Evolutionary conservation across 1,140 invertebrate genomes (phyloP), one percentile per base, ranked within the genome.

Genomic region (Polypedilum vanderplanki): DNA sequence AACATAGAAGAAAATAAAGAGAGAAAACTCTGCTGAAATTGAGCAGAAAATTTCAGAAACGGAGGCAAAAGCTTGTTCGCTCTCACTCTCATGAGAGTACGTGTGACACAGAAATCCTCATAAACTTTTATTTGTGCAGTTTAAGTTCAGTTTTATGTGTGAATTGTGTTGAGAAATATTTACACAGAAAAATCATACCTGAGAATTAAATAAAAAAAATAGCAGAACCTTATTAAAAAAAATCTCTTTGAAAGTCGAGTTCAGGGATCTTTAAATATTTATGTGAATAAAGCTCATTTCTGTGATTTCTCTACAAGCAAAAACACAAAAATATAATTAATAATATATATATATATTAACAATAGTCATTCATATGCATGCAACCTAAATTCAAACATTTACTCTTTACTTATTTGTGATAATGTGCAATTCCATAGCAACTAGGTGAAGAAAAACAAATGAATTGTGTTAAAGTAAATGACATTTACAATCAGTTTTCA

Each of bases 251-350:
- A 57, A 33, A 57, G 46, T 15, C 46, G 46, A 57, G 20, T 70
- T 70, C 65, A 70, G 65, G 65, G 65, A 70, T 57, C 12, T 70
- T 70, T 20, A 70, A 70, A 70, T 18, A 57, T 57, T 57, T 57
- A 57, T 70, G 65, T 70, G 17, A 20, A 20, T 22, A 70, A 20
- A 70, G 20, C 17, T 70, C 65, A 22, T 70, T 70, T 70, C 65
- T 70, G 65, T 70, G 65, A 70, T 70, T 70, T 18, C 65, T 70
- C 46, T 57, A 57, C n/a, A 57, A 12, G 15, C 9, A 8, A 57
- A 57, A 57, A 57, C 3, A 57, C 10, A 57, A 33, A 33, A 33
- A 33, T 33, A 33, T 33, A 33, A 33, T 33, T 33, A 33, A 33
- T 33, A 33, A 33, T 33, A 33, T 3, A 33, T 33, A 33, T 33